These are phyloP conservation scores for Mythimna lalbum DNA, from an alignment of 2,888 invertebrate species.

Conservation along the genomic window DNA sequence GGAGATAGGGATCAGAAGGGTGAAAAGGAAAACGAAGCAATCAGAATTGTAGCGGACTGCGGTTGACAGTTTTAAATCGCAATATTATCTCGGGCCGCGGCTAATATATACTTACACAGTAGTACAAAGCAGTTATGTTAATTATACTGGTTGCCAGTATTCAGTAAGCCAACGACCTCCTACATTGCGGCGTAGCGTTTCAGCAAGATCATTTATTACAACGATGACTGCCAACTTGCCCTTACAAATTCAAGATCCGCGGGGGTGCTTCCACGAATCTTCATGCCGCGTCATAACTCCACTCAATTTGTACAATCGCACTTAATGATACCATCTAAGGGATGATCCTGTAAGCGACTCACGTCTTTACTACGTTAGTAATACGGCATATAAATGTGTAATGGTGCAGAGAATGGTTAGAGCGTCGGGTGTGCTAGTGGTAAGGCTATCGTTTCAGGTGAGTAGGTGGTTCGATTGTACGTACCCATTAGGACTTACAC, in stretches of 20 bases:
- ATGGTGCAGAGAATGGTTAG: constrained; percentile 50
- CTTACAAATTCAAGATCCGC: constrained; percentile 65
- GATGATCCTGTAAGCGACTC: constrained; percentile 60
- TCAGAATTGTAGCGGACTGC: constrained; percentile 52
- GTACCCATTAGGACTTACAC: constrained; percentile 59
- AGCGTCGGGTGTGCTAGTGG: constrained; percentile 47
- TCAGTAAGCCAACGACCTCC: constrained; percentile 61
- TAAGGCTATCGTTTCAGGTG: constrained; percentile 58
- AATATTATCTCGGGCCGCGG: constrained; percentile 54
- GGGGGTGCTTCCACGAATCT: constrained; percentile 61
- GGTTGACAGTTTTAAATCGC: constrained; percentile 71
- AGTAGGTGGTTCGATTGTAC: constrained; percentile 59
- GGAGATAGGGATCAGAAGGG: constrained; percentile 43
- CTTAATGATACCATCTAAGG: constrained; percentile 68
- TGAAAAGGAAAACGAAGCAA: constrained; percentile 37
- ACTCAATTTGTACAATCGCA: constrained; percentile 73
- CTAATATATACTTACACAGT: constrained; percentile 54
- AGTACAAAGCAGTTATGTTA: constrained; percentile 64
- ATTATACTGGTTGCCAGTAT: constrained; percentile 62
- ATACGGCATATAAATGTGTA: constrained; percentile 66
- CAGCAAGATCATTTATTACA: constrained; percentile 68
- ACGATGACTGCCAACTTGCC: constrained; percentile 64
- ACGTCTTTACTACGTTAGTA: constrained; percentile 60
- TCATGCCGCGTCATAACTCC: constrained; percentile 72
- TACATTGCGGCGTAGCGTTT: constrained; percentile 56